Evolutionary conservation across 2,888 invertebrate species (phyloP).

Genomic region (Panorpa germanica): DNA sequence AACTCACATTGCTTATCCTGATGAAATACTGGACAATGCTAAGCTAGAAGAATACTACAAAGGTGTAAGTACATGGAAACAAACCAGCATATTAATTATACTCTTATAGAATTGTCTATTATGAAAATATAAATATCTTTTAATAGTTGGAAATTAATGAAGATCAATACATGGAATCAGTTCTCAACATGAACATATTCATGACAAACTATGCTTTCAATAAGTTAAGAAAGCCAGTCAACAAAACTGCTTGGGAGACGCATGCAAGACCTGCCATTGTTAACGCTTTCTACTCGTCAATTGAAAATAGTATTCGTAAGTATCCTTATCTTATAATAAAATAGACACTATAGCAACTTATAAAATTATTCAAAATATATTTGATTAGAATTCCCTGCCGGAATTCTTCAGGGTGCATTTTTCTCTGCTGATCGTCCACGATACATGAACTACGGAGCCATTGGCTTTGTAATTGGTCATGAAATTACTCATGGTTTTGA

Average conservation of each 20-base stretch:
- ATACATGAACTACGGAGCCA: slow-evolving; percentile 84
- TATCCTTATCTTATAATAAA: slow-evolving; percentile 14
- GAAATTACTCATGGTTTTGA: slow-evolving; percentile 86
- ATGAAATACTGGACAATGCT: slow-evolving; percentile 63
- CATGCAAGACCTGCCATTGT: slow-evolving; percentile 72
- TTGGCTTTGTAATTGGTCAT: slow-evolving; percentile 82
- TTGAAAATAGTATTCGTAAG: slow-evolving; percentile 79
- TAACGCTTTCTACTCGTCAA: slow-evolving; percentile 70
- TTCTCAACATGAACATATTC: slow-evolving; percentile 59
- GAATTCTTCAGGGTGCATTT: slow-evolving; percentile 82
- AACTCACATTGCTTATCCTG: slow-evolving; percentile 83
- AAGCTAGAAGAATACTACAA: slow-evolving; percentile 66
- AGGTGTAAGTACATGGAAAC: slow-evolving; percentile 28
- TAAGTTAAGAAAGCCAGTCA: slow-evolving; percentile 56
- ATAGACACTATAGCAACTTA: slow-evolving; percentile 1
- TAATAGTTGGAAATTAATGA: slow-evolving; percentile 48
- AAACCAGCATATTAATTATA: too few species aligned
- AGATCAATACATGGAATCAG: slow-evolving; percentile 52
- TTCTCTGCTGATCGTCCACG: slow-evolving; percentile 74
- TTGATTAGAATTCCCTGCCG: slow-evolving; percentile 72
- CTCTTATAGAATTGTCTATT: slow-evolving; percentile 22
- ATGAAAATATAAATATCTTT: slow-evolving; percentile 17
- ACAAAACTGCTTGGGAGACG: slow-evolving; percentile 71
- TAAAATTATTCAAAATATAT: background rate
- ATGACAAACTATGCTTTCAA: slow-evolving; percentile 64